phyloP scores from a whole-genome alignment of 1,140 invertebrate genomes.

The Aplysia californica region DNA sequence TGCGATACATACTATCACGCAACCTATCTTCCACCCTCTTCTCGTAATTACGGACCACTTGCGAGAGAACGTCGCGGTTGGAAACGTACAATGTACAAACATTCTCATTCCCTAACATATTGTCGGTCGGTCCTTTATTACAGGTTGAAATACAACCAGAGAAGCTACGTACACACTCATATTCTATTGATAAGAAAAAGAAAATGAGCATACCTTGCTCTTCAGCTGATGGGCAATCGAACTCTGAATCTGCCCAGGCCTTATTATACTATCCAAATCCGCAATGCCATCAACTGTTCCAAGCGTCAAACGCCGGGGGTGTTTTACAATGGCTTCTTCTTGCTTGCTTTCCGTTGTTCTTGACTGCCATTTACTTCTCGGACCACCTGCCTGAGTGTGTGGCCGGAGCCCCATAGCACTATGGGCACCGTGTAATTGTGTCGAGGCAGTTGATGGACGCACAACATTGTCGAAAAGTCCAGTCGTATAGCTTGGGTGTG shows the following conservation, averaged over 20 bases:
- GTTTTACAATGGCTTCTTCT: constrained; percentile 41
- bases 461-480: constrained; percentile 51
- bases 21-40: no score
- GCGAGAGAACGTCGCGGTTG: no score
- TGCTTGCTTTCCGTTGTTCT: constrained; percentile 17
- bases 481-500: constrained; percentile 50
- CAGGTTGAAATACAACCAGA: no score
- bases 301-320: constrained; percentile 45
- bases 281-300: constrained; percentile 48
- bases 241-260: constrained; percentile 36
- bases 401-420: constrained; percentile 37
- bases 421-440: constrained; percentile 19
- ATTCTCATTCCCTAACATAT: no score
- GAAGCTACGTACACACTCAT: no score
- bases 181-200: no score
- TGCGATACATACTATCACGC: no score
- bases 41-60: no score
- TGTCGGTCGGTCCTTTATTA: no score
- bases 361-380: constrained; percentile 27
- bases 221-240: constrained; percentile 40
- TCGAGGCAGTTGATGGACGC: constrained; percentile 50
- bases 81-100: no score
- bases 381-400: constrained; percentile 45
- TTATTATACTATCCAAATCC: constrained; percentile 36
- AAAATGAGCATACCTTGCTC: constrained; percentile 48